phyloP scores from a whole-genome alignment of 2,888 invertebrate species.

The Bombylius major region DNA sequence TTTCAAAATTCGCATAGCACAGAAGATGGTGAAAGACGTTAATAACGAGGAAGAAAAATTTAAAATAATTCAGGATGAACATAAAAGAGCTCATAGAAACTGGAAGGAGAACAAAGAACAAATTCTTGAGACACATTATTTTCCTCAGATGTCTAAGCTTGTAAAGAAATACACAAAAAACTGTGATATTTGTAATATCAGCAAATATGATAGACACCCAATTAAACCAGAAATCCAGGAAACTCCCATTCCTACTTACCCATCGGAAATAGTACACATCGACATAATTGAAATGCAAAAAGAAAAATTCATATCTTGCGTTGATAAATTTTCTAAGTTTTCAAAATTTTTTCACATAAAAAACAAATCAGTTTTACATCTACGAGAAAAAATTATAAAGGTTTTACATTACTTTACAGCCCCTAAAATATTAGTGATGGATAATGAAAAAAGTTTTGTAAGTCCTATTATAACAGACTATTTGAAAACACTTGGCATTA shows the following conservation, averaged over 20 bases:
- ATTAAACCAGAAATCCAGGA: neutral
- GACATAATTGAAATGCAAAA: neutral
- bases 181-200: neutral
- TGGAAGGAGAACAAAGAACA: too few species aligned
- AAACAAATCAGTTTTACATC: neutral
- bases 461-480: neutral
- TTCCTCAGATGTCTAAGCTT: neutral
- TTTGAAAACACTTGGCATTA: too few species aligned
- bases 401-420: neutral
- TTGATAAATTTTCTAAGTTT: conserved; percentile 1
- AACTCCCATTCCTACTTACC: neutral
- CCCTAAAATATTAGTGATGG: neutral
- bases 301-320: neutral
- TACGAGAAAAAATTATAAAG: conserved; percentile 1
- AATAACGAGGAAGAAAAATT: too few species aligned
- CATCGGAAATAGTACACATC: neutral
- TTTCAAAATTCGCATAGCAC: too few species aligned
- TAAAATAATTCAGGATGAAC: too few species aligned
- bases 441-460: too few species aligned
- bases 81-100: too few species aligned
- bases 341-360: neutral
- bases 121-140: neutral
- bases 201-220: neutral
- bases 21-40: too few species aligned
- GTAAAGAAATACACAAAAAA: neutral